These are phyloP conservation scores for Cetonia aurata DNA, from an alignment of 2,888 invertebrate species.

Conservation along the genomic window DNA sequence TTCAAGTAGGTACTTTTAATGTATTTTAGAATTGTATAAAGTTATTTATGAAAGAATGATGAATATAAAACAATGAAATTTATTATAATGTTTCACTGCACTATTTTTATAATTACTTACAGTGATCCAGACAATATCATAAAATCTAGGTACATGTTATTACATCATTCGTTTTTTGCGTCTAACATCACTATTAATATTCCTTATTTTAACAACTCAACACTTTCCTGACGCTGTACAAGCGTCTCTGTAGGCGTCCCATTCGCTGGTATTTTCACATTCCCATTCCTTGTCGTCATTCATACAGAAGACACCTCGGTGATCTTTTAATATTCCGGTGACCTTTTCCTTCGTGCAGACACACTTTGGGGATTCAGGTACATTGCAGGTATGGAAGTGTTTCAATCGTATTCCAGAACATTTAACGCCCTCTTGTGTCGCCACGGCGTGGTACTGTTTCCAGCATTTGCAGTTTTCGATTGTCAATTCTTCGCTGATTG, in stretches of 20 bases:
- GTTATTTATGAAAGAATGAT: too few species aligned
- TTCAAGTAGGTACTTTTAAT: too few species aligned
- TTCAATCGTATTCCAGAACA: constrained; percentile 36
- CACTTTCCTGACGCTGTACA: background rate
- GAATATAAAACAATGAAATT: too few species aligned
- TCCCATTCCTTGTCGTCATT: constrained; percentile 22
- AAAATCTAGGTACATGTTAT: too few species aligned
- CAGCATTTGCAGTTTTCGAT: constrained; percentile 58
- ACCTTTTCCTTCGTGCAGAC: constrained; percentile 56
- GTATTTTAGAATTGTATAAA: too few species aligned
- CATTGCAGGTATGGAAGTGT: constrained; percentile 55
- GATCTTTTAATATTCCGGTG: background rate
- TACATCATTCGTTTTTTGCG: too few species aligned
- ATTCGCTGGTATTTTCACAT: constrained; percentile 49
- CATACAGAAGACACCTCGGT: constrained; percentile 4
- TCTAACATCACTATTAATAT: too few species aligned
- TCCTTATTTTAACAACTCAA: too few species aligned
- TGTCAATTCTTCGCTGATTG: constrained; percentile 2
- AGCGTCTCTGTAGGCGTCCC: constrained; percentile 51
- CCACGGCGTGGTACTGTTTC: constrained; percentile 59
- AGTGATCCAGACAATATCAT: too few species aligned
- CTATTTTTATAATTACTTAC: too few species aligned
- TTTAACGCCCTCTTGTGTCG: constrained; percentile 35
- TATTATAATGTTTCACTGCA: too few species aligned
- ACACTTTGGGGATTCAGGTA: constrained; percentile 58